Conservation (phyloP, 2,113 vertebrate species). For the Istiophorus platypterus region DNA sequence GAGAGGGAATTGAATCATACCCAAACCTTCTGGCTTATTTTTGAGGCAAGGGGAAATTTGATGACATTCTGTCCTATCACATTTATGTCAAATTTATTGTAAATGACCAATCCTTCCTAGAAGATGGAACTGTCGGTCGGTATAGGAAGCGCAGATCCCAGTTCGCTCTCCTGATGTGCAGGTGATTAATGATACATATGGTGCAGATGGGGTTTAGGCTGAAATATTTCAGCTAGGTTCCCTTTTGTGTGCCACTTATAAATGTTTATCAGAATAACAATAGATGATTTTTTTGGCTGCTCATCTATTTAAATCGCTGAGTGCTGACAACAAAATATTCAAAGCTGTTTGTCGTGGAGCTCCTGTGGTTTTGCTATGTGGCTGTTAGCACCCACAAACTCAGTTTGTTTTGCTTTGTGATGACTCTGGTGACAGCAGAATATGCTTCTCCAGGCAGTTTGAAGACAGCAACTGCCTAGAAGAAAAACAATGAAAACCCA, state of each 20-base stretch:
- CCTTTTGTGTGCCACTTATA: slow-evolving; percentile 17
- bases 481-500: slow-evolving; percentile 27
- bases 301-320: slow-evolving; percentile 10
- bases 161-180: slow-evolving; percentile 24
- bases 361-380: slow-evolving; percentile 12
- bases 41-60: slow-evolving; percentile 57
- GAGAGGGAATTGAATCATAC: slow-evolving; percentile 76
- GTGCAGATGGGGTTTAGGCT: slow-evolving; percentile 3
- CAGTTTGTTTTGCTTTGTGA: slow-evolving; percentile 21
- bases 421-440: slow-evolving; percentile 12
- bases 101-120: slow-evolving; percentile 62
- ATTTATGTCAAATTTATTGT: slow-evolving; percentile 68
- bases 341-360: slow-evolving; percentile 10
- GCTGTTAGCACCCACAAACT: background rate
- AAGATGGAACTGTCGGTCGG: slow-evolving; percentile 55
- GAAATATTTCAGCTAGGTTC: slow-evolving; percentile 14
- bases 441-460: background rate
- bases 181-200: slow-evolving; percentile 34
- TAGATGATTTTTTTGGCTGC: slow-evolving; percentile 3
- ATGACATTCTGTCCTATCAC: slow-evolving; percentile 75
- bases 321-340: slow-evolving; percentile 15
- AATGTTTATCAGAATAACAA: slow-evolving; percentile 19
- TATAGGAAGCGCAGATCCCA: slow-evolving; percentile 30
- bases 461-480: background rate
- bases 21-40: slow-evolving; percentile 67